phyloP scores from a whole-genome alignment of 1,140 invertebrate genomes.

The Anoplophora glabripennis region DNA sequence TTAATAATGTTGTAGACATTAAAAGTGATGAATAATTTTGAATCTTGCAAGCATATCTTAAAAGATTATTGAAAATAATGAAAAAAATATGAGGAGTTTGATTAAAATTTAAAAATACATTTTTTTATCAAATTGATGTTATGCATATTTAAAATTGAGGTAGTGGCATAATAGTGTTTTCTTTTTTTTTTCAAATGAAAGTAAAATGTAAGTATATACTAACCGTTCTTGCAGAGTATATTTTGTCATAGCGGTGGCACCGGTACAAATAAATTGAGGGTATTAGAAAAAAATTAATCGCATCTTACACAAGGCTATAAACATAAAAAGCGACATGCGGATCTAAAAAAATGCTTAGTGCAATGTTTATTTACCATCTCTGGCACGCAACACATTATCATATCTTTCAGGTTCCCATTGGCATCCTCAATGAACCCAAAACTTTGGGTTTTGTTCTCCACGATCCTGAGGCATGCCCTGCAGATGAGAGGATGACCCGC shows the following conservation, averaged over 20 bases:
- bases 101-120: no score
- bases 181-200: no score
- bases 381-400: slow-evolving; percentile 29
- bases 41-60: no score
- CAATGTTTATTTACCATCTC: slow-evolving; percentile 26
- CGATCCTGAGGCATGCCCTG: slow-evolving; percentile 27
- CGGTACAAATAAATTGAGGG: neutral
- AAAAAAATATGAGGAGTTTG: no score
- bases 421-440: slow-evolving; percentile 28
- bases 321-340: neutral
- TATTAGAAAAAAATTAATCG: neutral
- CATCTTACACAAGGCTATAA: neutral
- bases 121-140: no score
- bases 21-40: no score
- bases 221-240: neutral
- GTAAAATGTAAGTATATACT: neutral
- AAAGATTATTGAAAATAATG: no score
- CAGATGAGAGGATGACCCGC: slow-evolving; percentile 11
- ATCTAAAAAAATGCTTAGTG: neutral
- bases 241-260: neutral
- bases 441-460: slow-evolving; percentile 19
- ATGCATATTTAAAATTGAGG: no score
- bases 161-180: no score
- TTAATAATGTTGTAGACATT: no score
- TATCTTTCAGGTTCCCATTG: slow-evolving; percentile 28